Base-by-base conservation (phyloP, 2,797 vertebrate species). In the Dromococcyx pavoninus region DNA sequence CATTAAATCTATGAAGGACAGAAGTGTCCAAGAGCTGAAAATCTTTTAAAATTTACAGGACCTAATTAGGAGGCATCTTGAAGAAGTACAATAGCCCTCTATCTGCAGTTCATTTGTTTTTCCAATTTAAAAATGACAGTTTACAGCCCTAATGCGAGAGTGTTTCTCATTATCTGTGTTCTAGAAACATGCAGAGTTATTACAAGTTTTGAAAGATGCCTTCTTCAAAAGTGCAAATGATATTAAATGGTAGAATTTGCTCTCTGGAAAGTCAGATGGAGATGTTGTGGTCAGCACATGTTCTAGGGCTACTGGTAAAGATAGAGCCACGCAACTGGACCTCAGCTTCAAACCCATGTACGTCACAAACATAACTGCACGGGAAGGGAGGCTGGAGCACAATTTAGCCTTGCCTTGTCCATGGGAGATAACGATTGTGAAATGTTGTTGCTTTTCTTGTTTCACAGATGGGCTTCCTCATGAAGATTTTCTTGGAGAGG, bases 41-140 rank as follows among this genome's bases (percentile, higher is more conserved):
- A 88, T 19, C 13, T 62, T 72, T 13, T 64, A 27, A 85, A 84
- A 82, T 71, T 75, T 81, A 16, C 10, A 89, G 58, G 66, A 41
- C 43, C 66, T 92, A 53, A 83, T 91, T 89, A 84, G 76, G 81
- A 64, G 24, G 7, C 76, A 66, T 88, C 39, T 53, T 62, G 24
- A 51, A 89, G 82, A 50, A 92, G 72, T 64, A 77, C 82, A 88
- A 13, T 78, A 90, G 86, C 56, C 74, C 28, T 88, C 37, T 90
- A 62, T 92, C 66, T 71, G 76, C 64, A 84, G 70, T 60, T 93
- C 64, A 67, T 93, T 93, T 94, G 79, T 86, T 89, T 81, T 75
- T 91, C 64, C 66, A 81, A 56, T 93, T 96, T 70, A 84, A 91
- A 86, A 91, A 54, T 81, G 81, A 94, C 93, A 93, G 73, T 86